Base-by-base conservation (phyloP, 2,797 vertebrate genomes). In the Sebastes trivittatus region DNA sequence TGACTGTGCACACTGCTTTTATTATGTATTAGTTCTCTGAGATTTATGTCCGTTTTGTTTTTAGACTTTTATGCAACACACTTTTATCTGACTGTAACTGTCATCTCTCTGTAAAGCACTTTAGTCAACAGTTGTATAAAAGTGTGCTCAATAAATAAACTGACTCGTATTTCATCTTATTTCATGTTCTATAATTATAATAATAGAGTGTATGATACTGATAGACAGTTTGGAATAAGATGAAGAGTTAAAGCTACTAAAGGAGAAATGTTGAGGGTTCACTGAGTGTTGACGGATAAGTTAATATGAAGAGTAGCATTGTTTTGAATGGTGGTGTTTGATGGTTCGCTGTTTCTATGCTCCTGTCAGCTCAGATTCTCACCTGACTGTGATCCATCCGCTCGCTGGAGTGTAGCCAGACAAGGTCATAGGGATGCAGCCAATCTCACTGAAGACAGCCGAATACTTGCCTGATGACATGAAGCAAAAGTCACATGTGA, bases 341-440 rank as follows among this genome's bases (percentile, higher is more conserved):
- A 6, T 25, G 2, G n/a, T 23, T 20, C 3, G 7, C 11, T 27
- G 7, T 74, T 55, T 60, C n/a, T 66, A 2, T 32, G 68, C 52
- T 62, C 30, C 2, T 38, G 22, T 42, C 23, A 14, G 16, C 23
- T 27, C 27, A 11, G 25, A 13, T 46, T 56, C 75, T 86, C 55
- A 92, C 90, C 91, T 93, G 80, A 92, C 0, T 2, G 30, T 75
- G 71, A 4, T 63, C 88, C 87, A 94, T 52, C 89, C 89, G 58
- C 56, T 20, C 11, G 9, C 7, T 25, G 87, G 81, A 7, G 56
- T 66, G 73, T 25, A 82, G 81, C 1, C 0, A 2, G 38, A 13
- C 55, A 29, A n/a, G 54, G 84, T 83, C 61, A 90, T 0, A 7
- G 92, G 92, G 68, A 94, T 82, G 83, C 92, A 93, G 65, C 90